These are phyloP conservation scores for Vidua macroura DNA, from an alignment of 2,113 vertebrate genomes.

Conservation along the genomic window DNA sequence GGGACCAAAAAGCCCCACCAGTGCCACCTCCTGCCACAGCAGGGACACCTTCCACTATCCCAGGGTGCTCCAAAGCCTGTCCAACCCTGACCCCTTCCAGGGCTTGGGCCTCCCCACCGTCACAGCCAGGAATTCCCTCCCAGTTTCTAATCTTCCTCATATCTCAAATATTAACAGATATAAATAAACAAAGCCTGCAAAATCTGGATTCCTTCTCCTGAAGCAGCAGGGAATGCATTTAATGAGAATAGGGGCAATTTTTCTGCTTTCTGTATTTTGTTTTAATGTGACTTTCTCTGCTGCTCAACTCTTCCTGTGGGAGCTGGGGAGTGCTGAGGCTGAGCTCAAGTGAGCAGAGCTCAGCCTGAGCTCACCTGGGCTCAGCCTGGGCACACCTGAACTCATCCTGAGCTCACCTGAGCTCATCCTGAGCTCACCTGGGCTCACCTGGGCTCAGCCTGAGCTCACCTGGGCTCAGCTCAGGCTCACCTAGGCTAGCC, in stretches of 20 bases:
- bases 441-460: not conserved
- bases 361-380: not conserved
- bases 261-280: not conserved
- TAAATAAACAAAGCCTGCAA: not conserved
- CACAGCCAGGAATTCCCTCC: not conserved
- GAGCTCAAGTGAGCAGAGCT: not conserved
- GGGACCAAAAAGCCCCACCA: not conserved
- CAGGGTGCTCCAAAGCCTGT: not conserved
- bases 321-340: not conserved
- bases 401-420: not conserved
- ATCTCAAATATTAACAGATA: not conserved
- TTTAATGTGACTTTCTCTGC: not conserved
- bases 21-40: not conserved
- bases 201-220: not conserved
- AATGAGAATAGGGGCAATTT: not conserved
- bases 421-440: not conserved
- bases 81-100: not conserved
- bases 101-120: not conserved
- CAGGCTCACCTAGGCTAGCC: not conserved
- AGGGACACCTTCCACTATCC: not conserved
- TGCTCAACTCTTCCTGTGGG: not conserved
- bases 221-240: not conserved
- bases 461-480: no score
- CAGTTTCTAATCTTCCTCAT: not conserved
- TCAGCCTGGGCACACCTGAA: not conserved